Base-by-base conservation (phyloP, 2,113 vertebrate species). In the Oenanthe melanoleuca region DNA sequence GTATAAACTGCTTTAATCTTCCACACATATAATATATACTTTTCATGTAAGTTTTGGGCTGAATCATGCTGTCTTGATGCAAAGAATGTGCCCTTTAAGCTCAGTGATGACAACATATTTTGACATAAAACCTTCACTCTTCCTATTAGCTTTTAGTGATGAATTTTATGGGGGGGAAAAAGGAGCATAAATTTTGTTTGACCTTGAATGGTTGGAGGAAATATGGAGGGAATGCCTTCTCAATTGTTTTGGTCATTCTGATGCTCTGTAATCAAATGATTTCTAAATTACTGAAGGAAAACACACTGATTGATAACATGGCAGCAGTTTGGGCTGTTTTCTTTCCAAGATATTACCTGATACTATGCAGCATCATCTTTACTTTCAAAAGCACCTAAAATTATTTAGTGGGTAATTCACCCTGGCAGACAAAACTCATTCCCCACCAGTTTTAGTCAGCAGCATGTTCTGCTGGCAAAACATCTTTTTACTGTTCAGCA, bases 371-470 rank as follows among this genome's bases (percentile, higher is more conserved):
- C 63, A 69, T 73, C 64, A 9, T 50, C 59, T 19, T 47, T 74
- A 13, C 63, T 78, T 85, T 56, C 40, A 64, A 65, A 85, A 73
- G 12, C 37, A 53, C 72, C 78, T 52, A 74, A 87, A 97, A 96
- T 67, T 74, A 74, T 53, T 97, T 80, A 52, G 66, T 49, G 78
- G 37, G 55, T 44, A 38, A 42, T 92, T 92, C 40, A 83, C 92
- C 67, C 11, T 81, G 86, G 74, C 66, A 88, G 81, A 50, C 61
- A 82, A 63, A 91, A 92, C 73, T 91, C 60, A 45, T 83, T 93
- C 88, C 53, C 38, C 78, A 37, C 28, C 80, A 87, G 71, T 94
- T 94, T 80, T 21, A 75, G 28, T 77, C 93, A 96, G 81, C 89
- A 96, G 60, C 65, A 50, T 70, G 71, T 78, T 94, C 63, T 82